Percentiles rank a stretch among this genome's conserved stretches.
These are phyloP conservation scores for Drosophila barbarae DNA, from an alignment of 2,888 invertebrate genomes.

Conservation along the genomic window DNA sequence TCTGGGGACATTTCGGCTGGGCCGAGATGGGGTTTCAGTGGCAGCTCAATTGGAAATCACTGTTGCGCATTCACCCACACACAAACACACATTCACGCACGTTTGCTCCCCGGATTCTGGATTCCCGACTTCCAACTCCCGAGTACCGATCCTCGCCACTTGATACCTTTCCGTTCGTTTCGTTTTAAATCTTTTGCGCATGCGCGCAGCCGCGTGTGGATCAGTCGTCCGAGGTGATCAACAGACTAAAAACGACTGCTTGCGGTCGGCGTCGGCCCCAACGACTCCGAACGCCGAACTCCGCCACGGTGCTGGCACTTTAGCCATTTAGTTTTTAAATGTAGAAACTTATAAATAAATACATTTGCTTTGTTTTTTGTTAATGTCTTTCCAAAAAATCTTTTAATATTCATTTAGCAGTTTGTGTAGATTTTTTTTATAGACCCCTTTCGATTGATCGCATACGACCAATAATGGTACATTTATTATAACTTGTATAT, in stretches of 20 bases:
- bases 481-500: no score
- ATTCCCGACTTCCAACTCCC: constrained; percentile 12
- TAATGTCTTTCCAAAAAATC: no score
- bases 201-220: constrained; percentile 10
- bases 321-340: neutral
- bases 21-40: constrained; percentile 9
- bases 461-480: no score
- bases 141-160: constrained; percentile 27
- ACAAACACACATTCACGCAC: constrained; percentile 14
- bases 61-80: constrained; percentile 52
- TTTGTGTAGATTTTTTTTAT: no score
- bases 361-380: neutral
- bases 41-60: constrained; percentile 62
- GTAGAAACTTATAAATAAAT: neutral
- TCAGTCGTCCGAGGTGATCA: constrained; percentile 15
- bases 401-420: neutral
- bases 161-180: constrained; percentile 15
- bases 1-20: constrained; percentile 25
- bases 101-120: neutral
- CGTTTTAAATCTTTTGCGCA: constrained; percentile 11
- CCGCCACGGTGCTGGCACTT: constrained; percentile 5
- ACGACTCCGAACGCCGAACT: constrained; percentile 49
- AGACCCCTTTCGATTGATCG: no score
- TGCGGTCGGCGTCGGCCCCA: constrained; percentile 43
- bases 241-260: constrained; percentile 33